A percentile compares a stretch with the other conserved stretches of the same genome.
Evolutionary conservation across 2,888 invertebrate genomes (phyloP).

Genomic region (Nasonovia ribisnigri): DNA sequence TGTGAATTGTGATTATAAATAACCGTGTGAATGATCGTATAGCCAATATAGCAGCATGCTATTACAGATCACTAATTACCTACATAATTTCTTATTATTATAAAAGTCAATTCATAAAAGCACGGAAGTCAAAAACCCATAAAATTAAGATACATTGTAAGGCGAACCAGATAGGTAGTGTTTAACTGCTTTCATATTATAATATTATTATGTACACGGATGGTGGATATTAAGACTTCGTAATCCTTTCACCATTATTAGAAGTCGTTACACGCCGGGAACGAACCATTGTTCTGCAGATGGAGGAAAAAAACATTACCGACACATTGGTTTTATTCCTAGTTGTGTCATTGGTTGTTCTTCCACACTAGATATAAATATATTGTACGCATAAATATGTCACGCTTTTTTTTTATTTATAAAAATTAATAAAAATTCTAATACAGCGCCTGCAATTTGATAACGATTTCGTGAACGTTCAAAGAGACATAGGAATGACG

Average conservation of each 20-base stretch:
- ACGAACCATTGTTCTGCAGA: slow-evolving; percentile 46
- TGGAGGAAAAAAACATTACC: slow-evolving; percentile 39
- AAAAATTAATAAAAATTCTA: background rate
- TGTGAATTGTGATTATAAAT: background rate
- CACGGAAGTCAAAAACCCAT: slow-evolving; percentile 49
- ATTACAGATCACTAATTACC: slow-evolving; percentile 26
- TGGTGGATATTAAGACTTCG: slow-evolving; percentile 26
- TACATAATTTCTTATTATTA: slow-evolving; percentile 33
- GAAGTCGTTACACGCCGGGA: slow-evolving; percentile 29
- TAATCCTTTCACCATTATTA: slow-evolving; percentile 62
- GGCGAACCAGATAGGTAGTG: slow-evolving; percentile 24
- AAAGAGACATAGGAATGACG: background rate
- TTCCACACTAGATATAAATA: background rate
- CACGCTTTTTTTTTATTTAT: background rate
- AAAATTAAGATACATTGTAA: slow-evolving; percentile 49
- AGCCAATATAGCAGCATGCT: background rate
- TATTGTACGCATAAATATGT: background rate
- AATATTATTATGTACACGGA: background rate
- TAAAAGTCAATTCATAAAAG: background rate
- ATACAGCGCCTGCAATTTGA: background rate
- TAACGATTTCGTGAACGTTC: background rate
- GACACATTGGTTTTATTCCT: slow-evolving; percentile 1
- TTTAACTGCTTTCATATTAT: slow-evolving; percentile 35
- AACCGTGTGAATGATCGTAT: background rate
- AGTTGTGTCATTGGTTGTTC: background rate